Base-by-base conservation (phyloP, 2,888 invertebrate species). In the Melieria crassipennis region DNA sequence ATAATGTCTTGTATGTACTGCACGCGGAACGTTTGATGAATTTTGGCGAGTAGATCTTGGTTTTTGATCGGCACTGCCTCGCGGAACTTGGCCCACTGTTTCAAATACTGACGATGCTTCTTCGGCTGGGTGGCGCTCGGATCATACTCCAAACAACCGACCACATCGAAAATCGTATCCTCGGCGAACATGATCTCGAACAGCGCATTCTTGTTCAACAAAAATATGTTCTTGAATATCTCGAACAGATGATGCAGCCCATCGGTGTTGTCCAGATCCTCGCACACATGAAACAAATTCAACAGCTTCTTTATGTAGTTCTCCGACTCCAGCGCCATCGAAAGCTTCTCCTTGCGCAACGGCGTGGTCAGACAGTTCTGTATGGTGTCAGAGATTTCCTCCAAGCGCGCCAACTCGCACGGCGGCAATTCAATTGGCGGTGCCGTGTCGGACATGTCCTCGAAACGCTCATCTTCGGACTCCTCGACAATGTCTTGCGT, bases 1-100 rank as follows among this genome's bases (percentile, higher is more conserved):
- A 99, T 99, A 81, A 99, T 98, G 88, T 99, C 99, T 85, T 96
- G 95, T 82, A 99, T 98, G 88, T 99, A 99, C 89, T 99, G 99
- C 83, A 99, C 98, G 87, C 99, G 92, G 88, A 98, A 99, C 70
- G 99, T 99, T 89, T 99, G 99, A 88, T 99, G 99, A 80, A 99
- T 99, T 91, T 99, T 99, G 70, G 96, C 94, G 80, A 97, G 89
- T 78, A 99, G 90, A 88, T 99, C 99, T 76, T 91, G 91, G 88
- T 98, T 98, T 83, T 94, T 93, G 75, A 99, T 98, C 71, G 98
- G 97, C 83, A 99, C 95, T 70, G 95, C 96, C 88, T 96, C 95
- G 81, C 94, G 92, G 86, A 96, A 96, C 88, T 93, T 94, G 42
- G 98, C 97, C 87, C 95, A 91, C 85, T 95, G 94, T 83, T 93